Evolutionary conservation across 2,888 invertebrate species (phyloP).

Genomic region (Dicycla oo): DNA sequence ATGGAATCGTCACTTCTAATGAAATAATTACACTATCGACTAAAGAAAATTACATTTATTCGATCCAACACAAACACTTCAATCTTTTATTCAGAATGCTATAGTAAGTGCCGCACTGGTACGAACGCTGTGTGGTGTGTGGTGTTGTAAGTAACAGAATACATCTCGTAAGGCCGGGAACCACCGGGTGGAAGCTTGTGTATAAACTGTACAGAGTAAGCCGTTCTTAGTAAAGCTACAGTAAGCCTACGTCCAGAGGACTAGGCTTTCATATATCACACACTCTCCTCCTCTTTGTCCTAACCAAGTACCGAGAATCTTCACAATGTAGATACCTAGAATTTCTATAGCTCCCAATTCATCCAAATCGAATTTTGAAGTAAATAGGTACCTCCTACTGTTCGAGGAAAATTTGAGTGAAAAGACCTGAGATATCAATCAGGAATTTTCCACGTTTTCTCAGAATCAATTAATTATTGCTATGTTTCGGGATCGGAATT

Average conservation of each 20-base stretch:
- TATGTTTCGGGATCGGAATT: conserved; percentile 1
- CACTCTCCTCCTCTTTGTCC: not conserved
- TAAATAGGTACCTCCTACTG: not conserved
- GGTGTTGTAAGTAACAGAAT: conserved; percentile 22
- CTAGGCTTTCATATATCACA: conserved; percentile 23
- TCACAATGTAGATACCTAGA: not conserved
- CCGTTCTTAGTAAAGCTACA: conserved; percentile 25
- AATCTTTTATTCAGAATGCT: conserved; percentile 42
- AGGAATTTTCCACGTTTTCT: conserved; percentile 13
- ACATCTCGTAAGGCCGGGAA: conserved; percentile 19
- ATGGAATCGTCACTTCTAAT: not conserved
- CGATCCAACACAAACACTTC: not conserved
- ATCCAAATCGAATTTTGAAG: conserved; percentile 16
- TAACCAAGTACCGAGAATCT: not conserved
- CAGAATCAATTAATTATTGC: conserved; percentile 31
- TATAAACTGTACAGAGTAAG: conserved; percentile 34
- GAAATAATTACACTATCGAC: conserved; percentile 13
- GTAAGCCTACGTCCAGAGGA: conserved; percentile 34
- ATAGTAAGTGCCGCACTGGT: conserved; percentile 7
- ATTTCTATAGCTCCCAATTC: not conserved
- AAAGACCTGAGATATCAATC: not conserved
- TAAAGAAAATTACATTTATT: not conserved
- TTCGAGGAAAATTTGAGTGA: not conserved
- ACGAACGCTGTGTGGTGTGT: conserved; percentile 17
- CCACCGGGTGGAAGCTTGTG: conserved; percentile 9